Evolutionary conservation across 2,888 invertebrate species (phyloP), one percentile per base, ranked within the genome.

Genomic region (Mythimna albipuncta): DNA sequence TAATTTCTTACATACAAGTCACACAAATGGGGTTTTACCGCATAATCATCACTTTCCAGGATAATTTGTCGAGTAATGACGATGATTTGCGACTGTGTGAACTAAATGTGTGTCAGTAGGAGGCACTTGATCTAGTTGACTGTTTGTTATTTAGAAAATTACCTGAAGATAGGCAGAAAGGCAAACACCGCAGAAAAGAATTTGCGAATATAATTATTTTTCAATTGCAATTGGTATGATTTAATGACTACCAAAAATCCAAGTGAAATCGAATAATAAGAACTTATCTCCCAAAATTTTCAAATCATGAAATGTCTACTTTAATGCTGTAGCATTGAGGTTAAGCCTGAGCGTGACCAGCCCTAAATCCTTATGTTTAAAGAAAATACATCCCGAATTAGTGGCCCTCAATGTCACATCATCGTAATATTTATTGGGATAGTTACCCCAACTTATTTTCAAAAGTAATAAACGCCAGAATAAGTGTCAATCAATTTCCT

Each of bases 401-500:
- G 44, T 4, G 11, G 3, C 32, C 41, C 11, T 5, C 47, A 19
- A 47, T 32, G 50, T 44, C 32, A 4, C 2, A 57, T 52, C 32
- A 41, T 7, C 21, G 2, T n/a, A 19, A 50, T 52, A 63, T 57
- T 74, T 67, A 67, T 73, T 54, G 47, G 21, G 47, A 47, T 50
- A 54, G 19, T 3, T 38, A 54, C 47, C 47, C 16, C 16, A 58
- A 59, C 38, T 47, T 58, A 58, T 58, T 79, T 79, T 38, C 19
- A 41, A 54, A 54, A 38, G 44, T n/a, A 79, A 76, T 76, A 79
- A 76, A 79, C 5, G 61, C 1, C 61, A 64, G 73, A 41, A 47
- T 79, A 75, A 74, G 62, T 77, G 66, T 75, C 77, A 80, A 77
- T 77, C 77, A 77, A 75, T 77, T 66, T 21, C 21, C 52, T 62